phyloP scores from a whole-genome alignment of 2,113 vertebrate species.

The Bos indicus region DNA sequence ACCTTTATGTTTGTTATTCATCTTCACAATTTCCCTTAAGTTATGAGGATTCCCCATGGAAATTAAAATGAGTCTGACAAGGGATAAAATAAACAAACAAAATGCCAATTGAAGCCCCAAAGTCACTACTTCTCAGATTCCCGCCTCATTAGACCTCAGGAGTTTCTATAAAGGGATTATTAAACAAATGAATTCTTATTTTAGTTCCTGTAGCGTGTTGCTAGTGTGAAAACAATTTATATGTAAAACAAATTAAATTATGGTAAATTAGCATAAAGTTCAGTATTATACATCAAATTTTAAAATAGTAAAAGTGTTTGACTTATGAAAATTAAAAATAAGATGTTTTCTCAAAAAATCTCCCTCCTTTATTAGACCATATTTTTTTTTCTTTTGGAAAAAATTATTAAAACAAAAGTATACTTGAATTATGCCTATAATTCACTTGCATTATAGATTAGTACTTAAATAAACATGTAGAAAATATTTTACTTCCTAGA shows the following conservation, averaged over 20 bases:
- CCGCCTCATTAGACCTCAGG: neutral
- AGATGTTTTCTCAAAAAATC: neutral
- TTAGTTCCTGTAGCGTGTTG: neutral
- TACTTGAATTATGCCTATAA: neutral
- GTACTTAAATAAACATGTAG: slow-evolving; percentile 13
- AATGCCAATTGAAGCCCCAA: neutral
- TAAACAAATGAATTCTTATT: slow-evolving; percentile 34
- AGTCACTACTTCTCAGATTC: neutral
- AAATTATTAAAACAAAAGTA: slow-evolving; percentile 15
- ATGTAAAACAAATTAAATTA: slow-evolving; percentile 36
- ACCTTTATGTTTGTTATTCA: neutral
- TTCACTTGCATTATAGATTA: slow-evolving; percentile 31
- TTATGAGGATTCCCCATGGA: neutral
- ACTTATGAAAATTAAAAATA: neutral
- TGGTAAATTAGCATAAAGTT: neutral
- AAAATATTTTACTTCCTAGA: slow-evolving; percentile 51
- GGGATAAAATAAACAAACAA: neutral
- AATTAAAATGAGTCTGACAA: neutral
- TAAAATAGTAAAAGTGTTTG: neutral
- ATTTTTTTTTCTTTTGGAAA: neutral
- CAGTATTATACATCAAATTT: neutral
- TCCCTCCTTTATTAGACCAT: neutral
- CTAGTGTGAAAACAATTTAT: slow-evolving; percentile 4
- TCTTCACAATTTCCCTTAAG: neutral
- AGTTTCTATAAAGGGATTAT: neutral